Evolutionary conservation across 2,888 invertebrate genomes (phyloP), one percentile per base, ranked within the genome.

Genomic region (Eurytoma adleriae): DNA sequence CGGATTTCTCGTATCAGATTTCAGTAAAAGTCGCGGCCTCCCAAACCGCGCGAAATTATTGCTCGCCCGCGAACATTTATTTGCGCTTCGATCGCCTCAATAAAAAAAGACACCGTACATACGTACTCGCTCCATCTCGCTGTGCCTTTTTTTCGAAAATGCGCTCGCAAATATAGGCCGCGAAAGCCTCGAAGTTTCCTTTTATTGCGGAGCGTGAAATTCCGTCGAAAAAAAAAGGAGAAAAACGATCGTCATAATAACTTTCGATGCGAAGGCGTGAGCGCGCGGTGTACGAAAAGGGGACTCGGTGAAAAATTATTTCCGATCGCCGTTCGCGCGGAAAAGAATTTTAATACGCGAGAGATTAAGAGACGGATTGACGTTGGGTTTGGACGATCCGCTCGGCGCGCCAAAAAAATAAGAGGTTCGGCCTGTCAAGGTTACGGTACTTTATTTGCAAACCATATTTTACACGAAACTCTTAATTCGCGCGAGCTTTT

Each of bases 391-490:
- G 71, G 50, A 59, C 59, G 59, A 59, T 61, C 61, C 70, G 59
- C 48, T 20, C 18, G 7, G 56, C 14, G 59, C 16, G 12, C 14
- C 30, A 24, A 24, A 16, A 16, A 18, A 20, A 52, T 52, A 52
- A 3, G 3, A 52, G 52, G 0, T 30, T 57, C 18, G 5, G 59
- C 12, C 71, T 52, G 62, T 62, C 52, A 62, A n/a, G 52, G 61
- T 72, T 72, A 72, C 71, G 71, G 71, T 72, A 72, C 71, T 72
- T 72, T 61, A 20, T 48, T 59, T 50, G 16, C 48, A 20, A 27
- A 16, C 64, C n/a, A 20, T 67, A 20, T 48, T 50, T 50, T 52
- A 3, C 7, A 12, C 64, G 27, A 27, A 52, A 48, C 16, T 13
- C n/a, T 27, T 30, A 30, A 30, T 30, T 30, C 30, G 30, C 30